Evolutionary conservation across 2,888 invertebrate genomes (phyloP).

Genomic region (Phytoseiulus persimilis): DNA sequence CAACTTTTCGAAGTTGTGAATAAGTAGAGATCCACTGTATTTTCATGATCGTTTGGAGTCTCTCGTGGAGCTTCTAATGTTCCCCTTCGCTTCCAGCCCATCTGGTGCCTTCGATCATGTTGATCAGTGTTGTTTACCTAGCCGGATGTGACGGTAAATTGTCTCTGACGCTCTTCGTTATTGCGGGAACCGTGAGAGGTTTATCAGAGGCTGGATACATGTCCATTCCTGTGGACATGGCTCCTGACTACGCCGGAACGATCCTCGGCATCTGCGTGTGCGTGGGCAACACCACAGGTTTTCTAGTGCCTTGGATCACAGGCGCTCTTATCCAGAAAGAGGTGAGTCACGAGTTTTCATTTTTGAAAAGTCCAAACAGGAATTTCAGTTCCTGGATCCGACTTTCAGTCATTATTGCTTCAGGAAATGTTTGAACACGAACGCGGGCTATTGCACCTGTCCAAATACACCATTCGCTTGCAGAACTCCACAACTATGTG

Average conservation of each 20-base stretch:
- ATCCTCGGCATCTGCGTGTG: constrained; percentile 25
- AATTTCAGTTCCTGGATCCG: too few relatives aligned
- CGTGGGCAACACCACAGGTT: constrained; percentile 20
- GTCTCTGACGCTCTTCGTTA: constrained; percentile 45
- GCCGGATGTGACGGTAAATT: constrained; percentile 60
- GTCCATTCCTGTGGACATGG: constrained; percentile 46
- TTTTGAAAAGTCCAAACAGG: too few relatives aligned
- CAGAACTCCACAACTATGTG: constrained; percentile 79
- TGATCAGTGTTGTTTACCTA: constrained; percentile 48
- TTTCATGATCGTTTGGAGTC: too few relatives aligned
- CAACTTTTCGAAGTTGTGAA: neutral
- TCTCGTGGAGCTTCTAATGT: too few relatives aligned
- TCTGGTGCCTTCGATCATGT: constrained; percentile 20
- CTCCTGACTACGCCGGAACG: constrained; percentile 44
- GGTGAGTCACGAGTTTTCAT: neutral
- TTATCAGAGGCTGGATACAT: constrained; percentile 63
- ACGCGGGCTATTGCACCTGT: too few relatives aligned
- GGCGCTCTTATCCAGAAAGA: constrained; percentile 17
- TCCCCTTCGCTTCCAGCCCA: neutral
- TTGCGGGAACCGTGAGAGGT: constrained; percentile 46
- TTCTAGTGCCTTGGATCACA: constrained; percentile 15
- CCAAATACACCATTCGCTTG: constrained; percentile 46
- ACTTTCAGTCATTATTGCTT: too few relatives aligned
- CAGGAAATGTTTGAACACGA: too few relatives aligned
- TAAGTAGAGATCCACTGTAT: too few relatives aligned